Conservation (phyloP, 2,888 invertebrate genomes). For the Lutraria lutraria region DNA sequence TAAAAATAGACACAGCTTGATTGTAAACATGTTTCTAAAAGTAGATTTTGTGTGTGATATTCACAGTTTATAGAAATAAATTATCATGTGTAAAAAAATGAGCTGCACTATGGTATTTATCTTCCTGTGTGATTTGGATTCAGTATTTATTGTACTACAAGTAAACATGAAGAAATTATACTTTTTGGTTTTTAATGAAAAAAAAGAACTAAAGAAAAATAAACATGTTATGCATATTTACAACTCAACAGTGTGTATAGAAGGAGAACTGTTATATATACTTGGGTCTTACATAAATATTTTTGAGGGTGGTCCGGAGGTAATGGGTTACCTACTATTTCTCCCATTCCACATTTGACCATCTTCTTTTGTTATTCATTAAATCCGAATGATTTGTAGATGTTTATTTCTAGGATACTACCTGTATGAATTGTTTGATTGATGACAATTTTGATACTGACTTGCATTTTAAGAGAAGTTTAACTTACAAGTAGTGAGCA, state of each 20-base stretch:
- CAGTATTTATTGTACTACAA: not conserved
- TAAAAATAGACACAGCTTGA: not conserved
- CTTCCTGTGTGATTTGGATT: not conserved
- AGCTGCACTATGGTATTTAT: too few relatives aligned
- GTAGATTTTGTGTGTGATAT: not conserved
- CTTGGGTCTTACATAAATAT: not conserved
- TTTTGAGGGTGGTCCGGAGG: conserved; percentile 20
- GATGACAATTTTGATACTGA: too few relatives aligned
- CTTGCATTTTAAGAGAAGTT: too few relatives aligned
- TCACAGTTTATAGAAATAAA: not conserved
- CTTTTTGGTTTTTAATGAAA: too few relatives aligned
- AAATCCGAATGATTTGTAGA: too few relatives aligned
- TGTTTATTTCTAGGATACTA: too few relatives aligned
- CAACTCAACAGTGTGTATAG: not conserved
- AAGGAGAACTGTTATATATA: conserved; percentile 23
- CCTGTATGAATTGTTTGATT: too few relatives aligned
- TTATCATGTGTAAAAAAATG: not conserved
- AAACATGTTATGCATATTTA: not conserved
- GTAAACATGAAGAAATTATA: not conserved
- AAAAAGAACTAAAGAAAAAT: not conserved
- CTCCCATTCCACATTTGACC: conserved; percentile 25
- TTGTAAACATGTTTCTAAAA: not conserved
- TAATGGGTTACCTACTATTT: conserved; percentile 1
- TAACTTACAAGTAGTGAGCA: too few relatives aligned
- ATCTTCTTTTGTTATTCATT: not conserved